These are phyloP conservation scores for Poecilia wingei DNA, from an alignment of 2,797 vertebrate species.

Conservation along the genomic window DNA sequence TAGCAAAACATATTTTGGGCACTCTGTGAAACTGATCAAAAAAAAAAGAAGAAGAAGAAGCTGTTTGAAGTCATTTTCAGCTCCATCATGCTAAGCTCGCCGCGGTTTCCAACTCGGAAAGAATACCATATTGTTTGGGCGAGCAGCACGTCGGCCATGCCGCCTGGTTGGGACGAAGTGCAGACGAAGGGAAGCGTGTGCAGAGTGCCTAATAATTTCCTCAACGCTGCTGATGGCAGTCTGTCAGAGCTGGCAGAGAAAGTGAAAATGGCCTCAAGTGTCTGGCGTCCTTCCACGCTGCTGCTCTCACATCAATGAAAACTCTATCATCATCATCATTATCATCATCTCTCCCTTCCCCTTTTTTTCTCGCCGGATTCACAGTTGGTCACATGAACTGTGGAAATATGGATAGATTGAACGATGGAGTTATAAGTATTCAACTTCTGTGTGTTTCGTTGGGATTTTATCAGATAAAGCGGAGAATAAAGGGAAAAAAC, in stretches of 20 bases:
- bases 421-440: conserved; percentile 7
- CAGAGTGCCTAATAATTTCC: conserved; percentile 65
- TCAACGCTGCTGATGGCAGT: conserved; percentile 70
- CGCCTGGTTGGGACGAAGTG: conserved; percentile 66
- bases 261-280: conserved; percentile 79
- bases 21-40: conserved; percentile 54
- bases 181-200: conserved; percentile 59
- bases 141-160: conserved; percentile 63
- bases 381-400: conserved; percentile 42
- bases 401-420: conserved; percentile 18
- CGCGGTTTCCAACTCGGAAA: conserved; percentile 69
- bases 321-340: conserved; percentile 36
- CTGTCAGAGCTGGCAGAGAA: conserved; percentile 76
- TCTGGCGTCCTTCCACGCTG: conserved; percentile 69
- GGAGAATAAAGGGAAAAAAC: neutral
- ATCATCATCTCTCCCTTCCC: conserved; percentile 54
- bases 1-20: conserved; percentile 65
- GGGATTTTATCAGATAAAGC: neutral
- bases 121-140: conserved; percentile 77
- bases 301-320: conserved; percentile 73
- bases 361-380: conserved; percentile 53
- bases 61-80: conserved; percentile 68
- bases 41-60: conserved; percentile 4
- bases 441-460: neutral
- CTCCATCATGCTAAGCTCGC: conserved; percentile 67